Evolutionary conservation across 2,888 invertebrate genomes (phyloP).

Genomic region (Phaonia tiefii): DNA sequence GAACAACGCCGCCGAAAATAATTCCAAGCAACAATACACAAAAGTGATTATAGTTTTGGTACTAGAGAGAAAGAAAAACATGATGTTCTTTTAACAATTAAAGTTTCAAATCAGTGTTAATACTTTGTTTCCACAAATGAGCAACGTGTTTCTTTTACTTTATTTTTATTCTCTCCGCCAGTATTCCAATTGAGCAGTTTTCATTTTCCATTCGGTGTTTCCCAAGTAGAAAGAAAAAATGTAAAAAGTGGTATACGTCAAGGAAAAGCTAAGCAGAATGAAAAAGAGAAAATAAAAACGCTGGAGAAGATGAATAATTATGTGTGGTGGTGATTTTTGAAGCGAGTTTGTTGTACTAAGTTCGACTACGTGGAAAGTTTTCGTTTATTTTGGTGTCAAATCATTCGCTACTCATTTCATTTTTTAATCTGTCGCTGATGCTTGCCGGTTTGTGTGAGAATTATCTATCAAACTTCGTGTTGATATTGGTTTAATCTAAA

Average conservation of each 20-base stretch:
- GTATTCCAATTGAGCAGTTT: neutral
- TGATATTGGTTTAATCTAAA: too few relatives aligned
- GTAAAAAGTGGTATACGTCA: slow-evolving; percentile 51
- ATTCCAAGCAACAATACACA: slow-evolving; percentile 38
- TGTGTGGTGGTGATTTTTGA: slow-evolving; percentile 11
- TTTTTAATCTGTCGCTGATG: neutral
- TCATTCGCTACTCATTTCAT: neutral
- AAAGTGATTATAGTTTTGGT: slow-evolving; percentile 46
- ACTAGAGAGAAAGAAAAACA: slow-evolving; percentile 17
- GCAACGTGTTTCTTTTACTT: slow-evolving; percentile 57
- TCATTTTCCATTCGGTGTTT: slow-evolving; percentile 2
- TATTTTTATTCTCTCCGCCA: slow-evolving; percentile 5
- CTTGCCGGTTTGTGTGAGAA: neutral
- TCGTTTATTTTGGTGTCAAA: neutral
- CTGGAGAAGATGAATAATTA: slow-evolving; percentile 5
- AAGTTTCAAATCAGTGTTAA: slow-evolving; percentile 8
- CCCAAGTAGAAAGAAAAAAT: neutral
- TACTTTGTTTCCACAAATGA: slow-evolving; percentile 45
- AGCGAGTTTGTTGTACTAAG: neutral
- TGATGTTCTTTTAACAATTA: neutral
- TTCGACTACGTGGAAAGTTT: slow-evolving; percentile 52
- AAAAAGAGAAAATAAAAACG: slow-evolving; percentile 35
- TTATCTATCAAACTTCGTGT: neutral
- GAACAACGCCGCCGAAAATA: slow-evolving; percentile 52
- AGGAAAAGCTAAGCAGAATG: neutral